Evolutionary conservation across 1,140 invertebrate genomes (phyloP).

Genomic region (Teleopsis dalmanni): DNA sequence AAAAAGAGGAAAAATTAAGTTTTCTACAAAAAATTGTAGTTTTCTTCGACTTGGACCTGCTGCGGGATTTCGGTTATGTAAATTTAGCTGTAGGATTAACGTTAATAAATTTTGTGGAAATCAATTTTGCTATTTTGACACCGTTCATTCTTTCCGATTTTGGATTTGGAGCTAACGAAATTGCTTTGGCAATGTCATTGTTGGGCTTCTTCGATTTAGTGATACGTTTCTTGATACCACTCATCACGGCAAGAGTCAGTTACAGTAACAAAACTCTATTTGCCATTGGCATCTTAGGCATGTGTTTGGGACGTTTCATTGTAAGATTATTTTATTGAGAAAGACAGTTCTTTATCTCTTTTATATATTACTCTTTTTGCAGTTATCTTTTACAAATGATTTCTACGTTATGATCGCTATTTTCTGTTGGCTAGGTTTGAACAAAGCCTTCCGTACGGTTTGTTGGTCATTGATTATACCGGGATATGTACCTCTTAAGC

Average conservation of each 20-base stretch:
- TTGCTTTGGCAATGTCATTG: conserved; percentile 56
- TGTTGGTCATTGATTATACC: conserved; percentile 60
- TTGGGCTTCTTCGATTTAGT: conserved; percentile 53
- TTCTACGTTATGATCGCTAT: conserved; percentile 45
- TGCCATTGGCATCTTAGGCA: conserved; percentile 54
- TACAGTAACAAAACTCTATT: conserved; percentile 60
- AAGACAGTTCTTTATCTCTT: too few relatives aligned
- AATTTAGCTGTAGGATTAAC: conserved; percentile 62
- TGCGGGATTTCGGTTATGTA: conserved; percentile 57
- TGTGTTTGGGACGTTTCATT: conserved; percentile 57
- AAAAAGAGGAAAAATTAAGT: conserved; percentile 25
- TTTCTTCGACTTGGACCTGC: conserved; percentile 59
- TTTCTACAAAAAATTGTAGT: conserved; percentile 50
- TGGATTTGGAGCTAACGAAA: conserved; percentile 48
- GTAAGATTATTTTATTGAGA: too few relatives aligned
- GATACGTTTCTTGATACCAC: conserved; percentile 55
- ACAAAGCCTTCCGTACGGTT: conserved; percentile 57
- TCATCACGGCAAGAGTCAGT: conserved; percentile 54
- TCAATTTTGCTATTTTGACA: conserved; percentile 62
- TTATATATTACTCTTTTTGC: too few relatives aligned
- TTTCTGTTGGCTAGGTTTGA: conserved; percentile 53
- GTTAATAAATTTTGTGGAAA: conserved; percentile 58
- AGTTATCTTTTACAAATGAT: too few relatives aligned
- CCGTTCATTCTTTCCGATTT: conserved; percentile 59
- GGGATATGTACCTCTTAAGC: conserved; percentile 54